A percentile compares a stretch with the other conserved stretches of the same genome.
Conservation (phyloP, 2,797 vertebrate species). For the Leptatherina wallacei region DNA sequence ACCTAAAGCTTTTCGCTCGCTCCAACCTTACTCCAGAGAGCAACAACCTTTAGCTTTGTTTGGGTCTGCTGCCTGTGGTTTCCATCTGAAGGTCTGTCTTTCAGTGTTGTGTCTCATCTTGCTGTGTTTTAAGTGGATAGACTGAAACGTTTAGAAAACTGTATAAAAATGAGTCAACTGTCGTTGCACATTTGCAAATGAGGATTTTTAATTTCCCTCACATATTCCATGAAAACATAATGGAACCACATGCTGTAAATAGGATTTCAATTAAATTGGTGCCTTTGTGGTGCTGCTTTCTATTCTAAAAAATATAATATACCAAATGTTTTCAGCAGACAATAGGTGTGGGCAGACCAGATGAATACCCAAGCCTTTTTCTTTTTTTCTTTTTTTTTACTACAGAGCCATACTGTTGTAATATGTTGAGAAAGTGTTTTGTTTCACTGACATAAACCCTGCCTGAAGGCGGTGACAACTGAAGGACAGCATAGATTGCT, state of each 20-base stretch:
- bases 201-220: too few relatives aligned
- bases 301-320: not conserved
- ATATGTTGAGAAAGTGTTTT: not conserved
- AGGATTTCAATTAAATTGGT: too few relatives aligned
- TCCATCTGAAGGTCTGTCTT: constrained; percentile 20
- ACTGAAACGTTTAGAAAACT: not conserved
- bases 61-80: constrained; percentile 40
- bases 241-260: too few relatives aligned
- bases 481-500: not conserved
- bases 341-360: not conserved
- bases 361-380: not conserved
- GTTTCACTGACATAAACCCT: not conserved
- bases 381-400: not conserved
- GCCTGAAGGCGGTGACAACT: not conserved
- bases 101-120: constrained; percentile 14
- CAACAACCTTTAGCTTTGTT: constrained; percentile 49
- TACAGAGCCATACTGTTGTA: not conserved
- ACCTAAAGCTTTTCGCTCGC: constrained; percentile 26
- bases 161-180: not conserved
- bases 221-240: too few relatives aligned
- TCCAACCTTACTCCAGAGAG: constrained; percentile 29
- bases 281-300: too few relatives aligned
- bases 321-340: not conserved
- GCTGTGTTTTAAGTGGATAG: not conserved
- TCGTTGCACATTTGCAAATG: too few relatives aligned